A percentile compares a stretch with the other conserved stretches of the same genome.
Evolutionary conservation across 2,797 vertebrate genomes (phyloP).

Genomic region (Decapterus maruadsi): DNA sequence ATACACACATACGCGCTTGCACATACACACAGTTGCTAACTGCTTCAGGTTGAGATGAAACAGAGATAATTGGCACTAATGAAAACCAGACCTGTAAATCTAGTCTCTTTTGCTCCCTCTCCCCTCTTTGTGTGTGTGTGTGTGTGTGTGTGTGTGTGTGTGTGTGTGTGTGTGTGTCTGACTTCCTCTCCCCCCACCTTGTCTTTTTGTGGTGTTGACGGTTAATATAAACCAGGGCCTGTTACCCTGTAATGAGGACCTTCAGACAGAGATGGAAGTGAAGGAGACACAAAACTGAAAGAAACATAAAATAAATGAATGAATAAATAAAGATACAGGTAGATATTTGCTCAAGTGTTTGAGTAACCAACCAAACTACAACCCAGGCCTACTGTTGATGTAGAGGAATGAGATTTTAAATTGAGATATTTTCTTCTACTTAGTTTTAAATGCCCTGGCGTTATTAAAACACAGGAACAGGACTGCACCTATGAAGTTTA

Average conservation of each 20-base stretch:
- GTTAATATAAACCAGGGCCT: conserved; percentile 83
- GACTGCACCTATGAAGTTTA: conserved; percentile 62
- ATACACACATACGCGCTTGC: conserved; percentile 26
- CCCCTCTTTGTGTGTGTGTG: conserved; percentile 16
- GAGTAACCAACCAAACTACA: conserved; percentile 27
- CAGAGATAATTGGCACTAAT: conserved; percentile 99
- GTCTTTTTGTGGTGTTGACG: conserved; percentile 76
- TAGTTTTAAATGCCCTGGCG: conserved; percentile 70
- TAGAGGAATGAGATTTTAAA: conserved; percentile 16
- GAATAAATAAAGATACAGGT: conserved; percentile 44
- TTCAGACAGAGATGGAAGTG: conserved; percentile 58
- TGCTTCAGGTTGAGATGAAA: conserved; percentile 91
- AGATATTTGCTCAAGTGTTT: conserved; percentile 23
- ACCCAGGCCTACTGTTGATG: conserved; percentile 5
- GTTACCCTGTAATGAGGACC: conserved; percentile 66
- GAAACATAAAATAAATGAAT: no score
- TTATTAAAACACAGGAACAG: conserved; percentile 60
- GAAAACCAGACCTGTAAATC: conserved; percentile 94
- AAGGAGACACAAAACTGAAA: conserved; percentile 42
- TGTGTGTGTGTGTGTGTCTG: conserved; percentile 43
- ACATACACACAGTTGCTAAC: conserved; percentile 44
- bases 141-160: conserved; percentile 25
- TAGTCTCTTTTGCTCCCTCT: conserved; percentile 51
- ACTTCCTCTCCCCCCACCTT: conserved; percentile 55
- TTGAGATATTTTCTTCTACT: conserved; percentile 36